These are phyloP conservation scores for Leucozona laternaria DNA, from an alignment of 2,888 invertebrate species.

Conservation along the genomic window DNA sequence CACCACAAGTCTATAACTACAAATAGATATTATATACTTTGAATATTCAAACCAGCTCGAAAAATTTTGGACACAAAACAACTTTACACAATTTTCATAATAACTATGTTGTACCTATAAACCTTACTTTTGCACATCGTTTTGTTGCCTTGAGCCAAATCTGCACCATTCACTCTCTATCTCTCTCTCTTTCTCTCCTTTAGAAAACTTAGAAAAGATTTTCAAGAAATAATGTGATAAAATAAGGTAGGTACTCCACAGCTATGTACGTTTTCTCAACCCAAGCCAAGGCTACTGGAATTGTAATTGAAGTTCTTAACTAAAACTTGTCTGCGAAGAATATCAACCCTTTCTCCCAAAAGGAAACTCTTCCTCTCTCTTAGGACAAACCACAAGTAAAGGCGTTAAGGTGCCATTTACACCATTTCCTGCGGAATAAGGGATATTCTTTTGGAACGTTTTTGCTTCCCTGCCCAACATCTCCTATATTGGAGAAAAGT, in stretches of 20 bases:
- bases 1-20: neutral
- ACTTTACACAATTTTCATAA: constrained; percentile 19
- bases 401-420: constrained; percentile 30
- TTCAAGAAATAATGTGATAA: constrained; percentile 19
- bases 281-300: constrained; percentile 23
- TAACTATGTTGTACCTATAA: too few relatives aligned
- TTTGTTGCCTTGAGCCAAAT: neutral
- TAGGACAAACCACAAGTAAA: neutral
- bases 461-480: constrained; percentile 15
- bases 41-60: constrained; percentile 1
- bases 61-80: constrained; percentile 34
- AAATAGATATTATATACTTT: neutral
- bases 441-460: constrained; percentile 16
- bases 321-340: constrained; percentile 30
- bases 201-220: neutral
- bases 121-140: neutral
- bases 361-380: neutral
- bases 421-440: constrained; percentile 20
- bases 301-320: constrained; percentile 71
- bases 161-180: neutral
- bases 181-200: neutral
- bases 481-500: constrained; percentile 1
- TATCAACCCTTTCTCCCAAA: constrained; percentile 16
- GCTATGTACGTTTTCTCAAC: neutral
- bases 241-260: constrained; percentile 26